A percentile compares a stretch with the other conserved stretches of the same genome.
Evolutionary conservation across 2,797 vertebrate species (phyloP).

Genomic region (Cheirogaleus major): DNA sequence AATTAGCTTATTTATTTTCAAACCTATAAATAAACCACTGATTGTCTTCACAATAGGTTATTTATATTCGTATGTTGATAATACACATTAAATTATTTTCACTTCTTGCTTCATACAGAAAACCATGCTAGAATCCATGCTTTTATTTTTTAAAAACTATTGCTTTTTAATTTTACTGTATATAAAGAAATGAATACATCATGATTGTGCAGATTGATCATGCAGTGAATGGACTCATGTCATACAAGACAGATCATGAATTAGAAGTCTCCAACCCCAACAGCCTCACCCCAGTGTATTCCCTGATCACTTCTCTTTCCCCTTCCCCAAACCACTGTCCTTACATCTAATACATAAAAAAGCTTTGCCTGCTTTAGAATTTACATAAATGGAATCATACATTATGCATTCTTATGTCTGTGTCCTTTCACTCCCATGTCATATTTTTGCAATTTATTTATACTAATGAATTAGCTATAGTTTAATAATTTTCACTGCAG

Average conservation of each 20-base stretch:
- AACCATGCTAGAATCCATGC: rapidly evolving
- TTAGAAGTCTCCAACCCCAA: rapidly evolving
- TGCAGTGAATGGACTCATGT: rapidly evolving
- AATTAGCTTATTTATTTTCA: neutral
- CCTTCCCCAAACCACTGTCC: too few species aligned
- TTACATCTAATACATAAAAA: too few species aligned
- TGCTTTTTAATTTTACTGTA: neutral
- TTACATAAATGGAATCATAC: too few species aligned
- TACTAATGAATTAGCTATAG: too few species aligned
- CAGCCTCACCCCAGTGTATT: neutral
- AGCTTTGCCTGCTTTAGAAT: too few species aligned
- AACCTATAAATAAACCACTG: neutral
- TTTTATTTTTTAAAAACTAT: neutral
- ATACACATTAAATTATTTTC: neutral
- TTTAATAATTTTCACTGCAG: too few species aligned
- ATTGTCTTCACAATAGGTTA: neutral
- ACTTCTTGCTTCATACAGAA: neutral
- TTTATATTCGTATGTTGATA: neutral
- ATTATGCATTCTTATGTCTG: too few species aligned
- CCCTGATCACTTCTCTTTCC: rapidly evolving
- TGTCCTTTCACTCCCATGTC: too few species aligned
- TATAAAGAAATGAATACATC: too few species aligned
- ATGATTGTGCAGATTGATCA: neutral
- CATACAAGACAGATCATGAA: neutral
- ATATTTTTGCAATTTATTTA: too few species aligned